These are phyloP conservation scores for Unio delphinus DNA, from an alignment of 2,888 invertebrate species.

Conservation along the genomic window DNA sequence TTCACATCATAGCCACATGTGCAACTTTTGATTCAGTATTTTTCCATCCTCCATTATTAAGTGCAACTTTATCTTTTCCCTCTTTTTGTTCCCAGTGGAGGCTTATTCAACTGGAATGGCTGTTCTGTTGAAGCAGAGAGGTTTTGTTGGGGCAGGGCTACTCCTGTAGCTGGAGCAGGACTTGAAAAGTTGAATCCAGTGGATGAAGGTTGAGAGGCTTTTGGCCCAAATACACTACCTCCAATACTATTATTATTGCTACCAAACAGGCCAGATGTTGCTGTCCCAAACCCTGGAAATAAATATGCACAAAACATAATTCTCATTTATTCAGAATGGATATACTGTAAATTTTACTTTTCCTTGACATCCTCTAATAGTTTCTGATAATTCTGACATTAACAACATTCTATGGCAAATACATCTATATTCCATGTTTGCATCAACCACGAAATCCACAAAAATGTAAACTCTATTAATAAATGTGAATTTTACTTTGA, in stretches of 20 bases:
- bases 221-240: conserved; percentile 15
- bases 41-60: too few species aligned
- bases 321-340: too few species aligned
- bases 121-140: conserved; percentile 47
- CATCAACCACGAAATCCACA: too few species aligned
- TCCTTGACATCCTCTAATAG: too few species aligned
- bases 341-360: too few species aligned
- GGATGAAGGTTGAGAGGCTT: conserved; percentile 16
- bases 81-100: conserved; percentile 66
- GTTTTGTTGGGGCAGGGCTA: conserved; percentile 29
- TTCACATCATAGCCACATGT: too few species aligned
- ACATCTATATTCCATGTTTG: too few species aligned
- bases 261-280: conserved; percentile 14
- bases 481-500: too few species aligned
- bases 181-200: conserved; percentile 30
- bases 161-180: conserved; percentile 28
- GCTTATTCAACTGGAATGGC: conserved; percentile 69
- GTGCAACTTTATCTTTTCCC: conserved; percentile 57
- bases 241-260: conserved; percentile 18
- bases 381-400: too few species aligned
- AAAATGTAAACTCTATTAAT: too few species aligned
- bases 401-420: too few species aligned
- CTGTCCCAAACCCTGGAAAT: conserved; percentile 33
- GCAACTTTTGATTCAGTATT: too few species aligned
- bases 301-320: conserved; percentile 3